phyloP scores from a whole-genome alignment of 2,888 invertebrate species.

The Disparrhopalites patrizii region DNA sequence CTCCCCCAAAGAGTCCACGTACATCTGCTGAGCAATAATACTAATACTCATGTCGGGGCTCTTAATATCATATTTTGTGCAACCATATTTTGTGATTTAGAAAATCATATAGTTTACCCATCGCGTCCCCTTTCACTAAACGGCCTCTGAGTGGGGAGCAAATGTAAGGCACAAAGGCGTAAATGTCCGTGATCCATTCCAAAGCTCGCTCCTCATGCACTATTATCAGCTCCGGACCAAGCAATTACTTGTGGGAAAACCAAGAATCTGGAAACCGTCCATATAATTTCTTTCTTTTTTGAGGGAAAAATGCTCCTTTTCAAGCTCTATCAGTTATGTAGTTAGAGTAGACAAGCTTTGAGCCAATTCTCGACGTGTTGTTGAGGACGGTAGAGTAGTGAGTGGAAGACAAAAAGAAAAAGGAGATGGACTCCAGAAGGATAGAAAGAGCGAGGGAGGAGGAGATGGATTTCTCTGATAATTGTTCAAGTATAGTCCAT shows the following conservation, averaged over 20 bases:
- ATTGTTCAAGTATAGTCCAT: conserved; percentile 2
- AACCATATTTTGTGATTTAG: too few species aligned
- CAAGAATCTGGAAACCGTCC: conserved; percentile 16
- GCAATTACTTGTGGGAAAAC: conserved; percentile 2
- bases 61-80: too few species aligned
- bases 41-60: too few species aligned
- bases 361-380: conserved; percentile 1
- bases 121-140: too few species aligned
- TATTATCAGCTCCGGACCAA: conserved; percentile 11
- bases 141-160: too few species aligned
- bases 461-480: neutral
- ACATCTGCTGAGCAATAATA: too few species aligned
- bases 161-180: too few species aligned
- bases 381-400: too few species aligned
- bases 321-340: too few species aligned
- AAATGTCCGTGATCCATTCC: neutral
- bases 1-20: too few species aligned
- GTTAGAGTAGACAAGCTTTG: too few species aligned
- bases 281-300: conserved; percentile 4
- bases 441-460: neutral
- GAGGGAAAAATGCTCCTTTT: neutral
- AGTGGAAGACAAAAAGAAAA: neutral
- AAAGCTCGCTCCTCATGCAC: neutral
- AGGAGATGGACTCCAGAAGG: neutral
- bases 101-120: too few species aligned